phyloP scores from a whole-genome alignment of 2,113 vertebrate genomes.

The Corythornis madagascariensis region DNA sequence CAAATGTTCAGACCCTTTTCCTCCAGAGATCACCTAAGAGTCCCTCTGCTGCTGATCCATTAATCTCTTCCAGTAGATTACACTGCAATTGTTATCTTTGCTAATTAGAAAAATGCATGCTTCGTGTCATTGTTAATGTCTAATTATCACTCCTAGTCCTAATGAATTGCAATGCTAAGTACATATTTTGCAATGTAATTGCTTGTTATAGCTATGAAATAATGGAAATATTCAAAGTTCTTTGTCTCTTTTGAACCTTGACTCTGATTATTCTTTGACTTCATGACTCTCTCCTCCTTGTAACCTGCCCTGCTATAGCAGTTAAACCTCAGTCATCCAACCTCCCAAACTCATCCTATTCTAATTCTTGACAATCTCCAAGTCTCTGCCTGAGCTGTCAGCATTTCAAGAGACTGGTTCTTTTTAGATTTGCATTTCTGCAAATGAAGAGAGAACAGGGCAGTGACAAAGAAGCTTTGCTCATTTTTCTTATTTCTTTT shows the following conservation, averaged over 20 bases:
- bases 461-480: not conserved
- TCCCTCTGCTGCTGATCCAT: not conserved
- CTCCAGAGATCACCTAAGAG: not conserved
- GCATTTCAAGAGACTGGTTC: not conserved
- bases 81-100: not conserved
- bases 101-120: conserved; percentile 23
- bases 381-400: not conserved
- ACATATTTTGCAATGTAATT: not conserved
- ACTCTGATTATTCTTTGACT: not conserved
- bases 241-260: not conserved
- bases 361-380: not conserved
- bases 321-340: not conserved
- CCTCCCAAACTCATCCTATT: not conserved
- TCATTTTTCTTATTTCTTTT: not conserved
- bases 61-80: not conserved
- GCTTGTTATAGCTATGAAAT: not conserved
- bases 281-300: not conserved
- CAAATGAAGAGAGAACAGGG: not conserved
- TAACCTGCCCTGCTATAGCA: not conserved
- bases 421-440: not conserved
- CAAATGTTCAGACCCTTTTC: not conserved
- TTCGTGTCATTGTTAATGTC: not conserved
- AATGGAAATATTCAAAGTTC: not conserved
- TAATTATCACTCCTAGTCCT: not conserved
- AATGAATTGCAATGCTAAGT: not conserved